Conservation (phyloP, 2,888 invertebrate species). For the Cataglyphis cursor region DNA sequence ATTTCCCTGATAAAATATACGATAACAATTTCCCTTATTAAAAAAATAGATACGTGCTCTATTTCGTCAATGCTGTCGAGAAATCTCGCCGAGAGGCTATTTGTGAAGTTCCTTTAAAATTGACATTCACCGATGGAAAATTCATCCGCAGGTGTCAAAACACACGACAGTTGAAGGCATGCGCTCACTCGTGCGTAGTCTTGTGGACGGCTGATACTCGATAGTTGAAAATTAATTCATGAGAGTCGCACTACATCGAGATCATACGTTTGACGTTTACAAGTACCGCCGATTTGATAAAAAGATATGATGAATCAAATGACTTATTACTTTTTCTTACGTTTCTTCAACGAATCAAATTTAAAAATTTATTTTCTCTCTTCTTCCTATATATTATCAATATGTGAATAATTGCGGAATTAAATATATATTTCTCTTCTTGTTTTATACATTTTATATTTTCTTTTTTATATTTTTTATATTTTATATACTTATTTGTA, state of each 20-base stretch:
- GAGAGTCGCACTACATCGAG: conserved; percentile 37
- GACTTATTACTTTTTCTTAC: neutral
- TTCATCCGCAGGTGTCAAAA: conserved; percentile 55
- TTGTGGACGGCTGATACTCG: conserved; percentile 51
- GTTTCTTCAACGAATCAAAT: neutral
- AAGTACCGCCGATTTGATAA: conserved; percentile 17
- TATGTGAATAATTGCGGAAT: neutral
- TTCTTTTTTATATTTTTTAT: neutral
- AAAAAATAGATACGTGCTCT: conserved; percentile 17
- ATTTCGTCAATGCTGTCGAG: conserved; percentile 44
- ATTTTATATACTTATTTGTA: too few species aligned
- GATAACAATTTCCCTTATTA: neutral
- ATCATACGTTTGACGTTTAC: conserved; percentile 43
- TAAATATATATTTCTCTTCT: neutral
- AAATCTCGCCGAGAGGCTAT: conserved; percentile 46
- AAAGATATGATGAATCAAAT: conserved; percentile 22
- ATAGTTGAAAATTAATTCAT: conserved; percentile 58
- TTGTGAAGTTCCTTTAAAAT: conserved; percentile 44
- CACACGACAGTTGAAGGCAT: conserved; percentile 48
- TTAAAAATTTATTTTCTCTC: neutral
- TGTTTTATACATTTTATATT: neutral
- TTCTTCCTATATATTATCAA: neutral
- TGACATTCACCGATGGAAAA: conserved; percentile 54
- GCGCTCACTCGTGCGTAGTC: conserved; percentile 38
- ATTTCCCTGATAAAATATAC: neutral